phyloP scores from a whole-genome alignment of 2,113 vertebrate species.

The Noturus placidus region DNA sequence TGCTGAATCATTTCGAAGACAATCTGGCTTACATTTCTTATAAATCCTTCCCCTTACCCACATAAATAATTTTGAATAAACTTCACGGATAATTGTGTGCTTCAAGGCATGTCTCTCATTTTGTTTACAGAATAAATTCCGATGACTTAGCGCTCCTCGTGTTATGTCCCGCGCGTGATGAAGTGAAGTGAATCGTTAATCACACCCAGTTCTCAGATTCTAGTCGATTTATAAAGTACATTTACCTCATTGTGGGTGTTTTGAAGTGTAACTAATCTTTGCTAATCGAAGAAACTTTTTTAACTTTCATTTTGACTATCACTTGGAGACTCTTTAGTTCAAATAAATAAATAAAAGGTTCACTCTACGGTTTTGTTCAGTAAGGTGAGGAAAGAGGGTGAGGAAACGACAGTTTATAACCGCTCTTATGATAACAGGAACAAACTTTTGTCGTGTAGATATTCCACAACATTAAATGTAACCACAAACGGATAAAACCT shows the following conservation, averaged over 20 bases:
- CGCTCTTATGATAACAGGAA: not conserved
- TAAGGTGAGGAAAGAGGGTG: too few species aligned
- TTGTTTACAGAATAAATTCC: not conserved
- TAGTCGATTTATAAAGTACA: not conserved
- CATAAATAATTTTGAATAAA: constrained; percentile 14
- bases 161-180: not conserved
- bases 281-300: not conserved
- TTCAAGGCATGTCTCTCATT: not conserved
- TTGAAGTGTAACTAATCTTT: not conserved
- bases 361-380: not conserved
- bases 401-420: not conserved
- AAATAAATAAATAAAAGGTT: not conserved
- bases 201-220: constrained; percentile 6
- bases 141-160: constrained; percentile 9
- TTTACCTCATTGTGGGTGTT: not conserved
- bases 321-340: not conserved
- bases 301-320: not conserved
- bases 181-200: constrained; percentile 13
- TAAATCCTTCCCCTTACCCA: constrained; percentile 4
- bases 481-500: not conserved
- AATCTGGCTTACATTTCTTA: constrained; percentile 8
- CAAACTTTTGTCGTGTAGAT: too few species aligned
- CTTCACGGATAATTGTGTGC: constrained; percentile 18
- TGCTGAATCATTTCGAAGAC: not conserved
- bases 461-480: not conserved